Conservation (phyloP, 92 coral and sea anemone species). For the Bergia sp. region DNA sequence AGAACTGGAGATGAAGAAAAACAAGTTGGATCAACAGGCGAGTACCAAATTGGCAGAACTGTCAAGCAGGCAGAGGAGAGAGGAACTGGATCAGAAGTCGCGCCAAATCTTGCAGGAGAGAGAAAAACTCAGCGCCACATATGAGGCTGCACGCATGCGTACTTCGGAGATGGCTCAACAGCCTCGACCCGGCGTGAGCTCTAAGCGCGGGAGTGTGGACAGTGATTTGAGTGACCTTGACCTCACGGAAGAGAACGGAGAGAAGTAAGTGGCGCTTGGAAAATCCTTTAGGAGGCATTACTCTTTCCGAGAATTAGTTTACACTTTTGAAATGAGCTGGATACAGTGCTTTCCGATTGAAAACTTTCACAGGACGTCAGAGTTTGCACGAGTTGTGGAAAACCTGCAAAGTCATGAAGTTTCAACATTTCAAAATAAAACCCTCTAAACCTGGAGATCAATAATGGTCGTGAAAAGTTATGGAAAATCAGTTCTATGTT, state of each 20-base stretch:
- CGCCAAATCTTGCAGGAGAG: slow-evolving; percentile 79
- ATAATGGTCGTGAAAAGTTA: too few relatives aligned
- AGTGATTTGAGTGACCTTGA: slow-evolving; percentile 43
- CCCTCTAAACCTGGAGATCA: too few relatives aligned
- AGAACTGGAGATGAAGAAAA: slow-evolving; percentile 70
- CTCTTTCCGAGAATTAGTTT: background rate
- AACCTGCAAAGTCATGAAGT: too few relatives aligned
- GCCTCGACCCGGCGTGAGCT: slow-evolving; percentile 37
- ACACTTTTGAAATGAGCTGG: too few relatives aligned
- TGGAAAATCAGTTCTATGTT: too few relatives aligned
- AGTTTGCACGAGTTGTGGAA: too few relatives aligned
- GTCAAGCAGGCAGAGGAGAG: slow-evolving; percentile 75
- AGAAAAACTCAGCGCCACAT: slow-evolving; percentile 76
- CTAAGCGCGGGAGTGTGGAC: slow-evolving; percentile 32
- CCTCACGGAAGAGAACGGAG: slow-evolving; percentile 14
- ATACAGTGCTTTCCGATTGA: too few relatives aligned
- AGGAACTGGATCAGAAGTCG: slow-evolving; percentile 82
- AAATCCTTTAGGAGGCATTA: background rate
- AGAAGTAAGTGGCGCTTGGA: background rate
- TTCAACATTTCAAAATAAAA: too few relatives aligned
- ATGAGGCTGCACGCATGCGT: slow-evolving; percentile 79
- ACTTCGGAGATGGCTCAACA: slow-evolving; percentile 71
- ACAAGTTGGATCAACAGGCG: slow-evolving; percentile 73
- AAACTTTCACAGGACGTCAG: too few relatives aligned
- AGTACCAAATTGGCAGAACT: slow-evolving; percentile 82